Evolutionary conservation across 1,140 invertebrate genomes (phyloP), one percentile per base, ranked within the genome.

Genomic region (Calephelis virginiensis): DNA sequence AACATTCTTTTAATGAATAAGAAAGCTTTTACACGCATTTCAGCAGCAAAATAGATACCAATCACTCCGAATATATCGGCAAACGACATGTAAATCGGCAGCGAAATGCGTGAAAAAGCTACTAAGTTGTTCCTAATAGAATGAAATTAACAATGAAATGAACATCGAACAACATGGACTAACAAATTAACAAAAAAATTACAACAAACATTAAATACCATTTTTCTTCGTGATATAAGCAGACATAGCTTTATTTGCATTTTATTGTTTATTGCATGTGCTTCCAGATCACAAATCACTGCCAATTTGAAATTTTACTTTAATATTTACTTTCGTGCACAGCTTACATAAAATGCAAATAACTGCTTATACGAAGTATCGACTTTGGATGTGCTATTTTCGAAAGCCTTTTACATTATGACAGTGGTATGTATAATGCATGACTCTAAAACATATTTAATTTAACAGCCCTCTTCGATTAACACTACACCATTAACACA

Each of bases 291-390:
- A 86, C 83, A 73, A 77, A 67, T 80, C 79, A 81, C 81, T 63
- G 79, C 79, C 76, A 81, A 78, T 73, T 62, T 68, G 77, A 80
- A 75, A 72, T 69, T 67, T 81, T 43, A 43, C 28, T 43, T 43
- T 70, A 67, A 77, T 75, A 68, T 78, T 71, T 76, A 76, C 66
- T 81, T 78, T 85, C 86, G 83, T 90, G 85, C 86, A 89, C 86
- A 87, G 85, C 86, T 88, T 87, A 76, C 81, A 88, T 90, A 90
- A 90, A 90, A 90, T 90, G 88, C 88, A 90, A 90, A 90, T 90
- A 89, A 86, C 81, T 73, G 82, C 72, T 73, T 74, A 70, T 74
- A 70, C 78, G 69, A 70, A 60, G 65, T 69, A 80, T 83, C 72
- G 69, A 80, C 77, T 69, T 70, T 69, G 38, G 67, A 49, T 68